These are phyloP conservation scores for Herpetotheres cachinnans DNA, from an alignment of 2,113 vertebrate genomes.

Conservation along the genomic window DNA sequence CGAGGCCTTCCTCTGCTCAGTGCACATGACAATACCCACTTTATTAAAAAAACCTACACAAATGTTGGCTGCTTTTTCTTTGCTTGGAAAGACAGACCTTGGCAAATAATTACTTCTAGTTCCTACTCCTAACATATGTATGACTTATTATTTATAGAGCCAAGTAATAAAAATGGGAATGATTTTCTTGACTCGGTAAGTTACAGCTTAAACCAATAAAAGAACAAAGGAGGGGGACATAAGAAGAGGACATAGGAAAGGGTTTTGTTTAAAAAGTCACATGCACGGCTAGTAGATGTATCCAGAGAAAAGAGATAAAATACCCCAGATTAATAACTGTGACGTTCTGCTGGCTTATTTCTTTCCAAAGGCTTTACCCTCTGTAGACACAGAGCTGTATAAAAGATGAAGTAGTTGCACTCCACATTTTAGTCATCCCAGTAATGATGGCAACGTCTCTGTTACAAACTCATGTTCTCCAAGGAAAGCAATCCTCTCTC, in stretches of 20 bases:
- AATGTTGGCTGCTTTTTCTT: background rate
- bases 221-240: background rate
- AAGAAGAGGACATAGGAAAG: background rate
- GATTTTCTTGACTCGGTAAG: background rate
- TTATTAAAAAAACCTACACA: background rate
- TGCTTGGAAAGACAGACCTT: background rate
- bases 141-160: slow-evolving; percentile 28
- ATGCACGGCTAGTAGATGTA: background rate
- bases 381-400: background rate
- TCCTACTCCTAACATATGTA: slow-evolving; percentile 11
- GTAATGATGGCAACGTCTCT: background rate
- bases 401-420: slow-evolving; percentile 18
- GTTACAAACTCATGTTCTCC: background rate
- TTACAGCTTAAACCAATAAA: slow-evolving; percentile 50
- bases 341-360: background rate
- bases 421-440: background rate
- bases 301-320: slow-evolving; percentile 18
- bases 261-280: slow-evolving; percentile 2
- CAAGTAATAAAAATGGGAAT: slow-evolving; percentile 21
- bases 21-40: background rate
- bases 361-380: slow-evolving; percentile 28
- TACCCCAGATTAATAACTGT: slow-evolving; percentile 16
- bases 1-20: background rate
- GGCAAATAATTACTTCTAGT: slow-evolving; percentile 6
- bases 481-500: background rate